Evolutionary conservation across 2,797 vertebrate genomes (phyloP), one percentile per base, ranked within the genome.

Genomic region (Silurus aristotelis): DNA sequence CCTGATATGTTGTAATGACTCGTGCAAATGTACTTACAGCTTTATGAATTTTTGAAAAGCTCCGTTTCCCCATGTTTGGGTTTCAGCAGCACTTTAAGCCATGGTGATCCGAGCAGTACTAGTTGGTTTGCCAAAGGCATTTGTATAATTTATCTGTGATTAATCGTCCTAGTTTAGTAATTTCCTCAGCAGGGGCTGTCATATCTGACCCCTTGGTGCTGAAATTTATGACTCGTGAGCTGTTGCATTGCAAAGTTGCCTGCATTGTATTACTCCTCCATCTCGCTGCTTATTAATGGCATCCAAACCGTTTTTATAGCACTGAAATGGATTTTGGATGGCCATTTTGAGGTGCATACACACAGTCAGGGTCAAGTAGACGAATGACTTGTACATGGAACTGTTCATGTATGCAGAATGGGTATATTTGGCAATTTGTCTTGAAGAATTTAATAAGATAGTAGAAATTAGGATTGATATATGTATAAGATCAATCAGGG

Each of bases 241-340:
- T 83, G 85, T 87, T 89, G 87, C 80, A 76, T 76, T 86, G 80
- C 87, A 85, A 87, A 86, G 85, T 86, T 89, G 72, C 80, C 43
- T 66, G 31, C 64, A 25, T 77, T 81, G 56, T 70, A 87, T 85
- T 86, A 86, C 66, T 79, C 83, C 55, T 84, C 84, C 75, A 27
- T 83, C 67, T 84, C 56, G 5, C 75, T 85, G 70, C 80, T 85
- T 86, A 88, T 83, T 86, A 88, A 89, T 85, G 86, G 61, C 61
- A 38, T 89, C 80, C 83, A 86, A 88, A 88, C 63, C 20, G 56
- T 80, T 86, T 67, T 72, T 87, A 86, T 77, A 80, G 80, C 85
- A 66, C 60, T 66, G 73, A 83, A 87, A 86, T 89, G 76, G 82
- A 86, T 89, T 75, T 72, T n/a, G 83, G 67, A 84, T 83, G 82